These are phyloP conservation scores for Antedon bifida DNA, from an alignment of 35 echinoderm and acorn worm genomes.

Conservation along the genomic window DNA sequence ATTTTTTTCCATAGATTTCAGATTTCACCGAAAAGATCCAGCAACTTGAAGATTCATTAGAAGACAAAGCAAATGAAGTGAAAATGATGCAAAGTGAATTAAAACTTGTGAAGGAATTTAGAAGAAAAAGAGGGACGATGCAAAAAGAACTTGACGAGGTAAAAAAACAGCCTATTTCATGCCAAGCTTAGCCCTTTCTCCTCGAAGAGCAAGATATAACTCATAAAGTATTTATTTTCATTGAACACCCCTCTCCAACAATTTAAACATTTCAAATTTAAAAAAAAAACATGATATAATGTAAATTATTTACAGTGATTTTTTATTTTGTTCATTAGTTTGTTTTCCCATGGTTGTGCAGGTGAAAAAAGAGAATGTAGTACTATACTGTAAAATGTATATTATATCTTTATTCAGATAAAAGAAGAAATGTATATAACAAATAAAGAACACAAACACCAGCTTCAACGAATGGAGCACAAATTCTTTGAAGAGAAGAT, in stretches of 20 bases:
- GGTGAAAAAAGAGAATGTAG: no score
- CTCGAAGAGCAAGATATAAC: no score
- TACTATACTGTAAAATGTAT: no score
- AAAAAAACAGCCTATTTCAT: no score
- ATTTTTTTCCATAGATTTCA: slow-evolving; percentile 34
- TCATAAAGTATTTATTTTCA: not conserved
- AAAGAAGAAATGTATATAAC: slow-evolving; percentile 99
- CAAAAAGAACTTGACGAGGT: slow-evolving; percentile 95
- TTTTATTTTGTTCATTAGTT: no score
- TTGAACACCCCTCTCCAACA: not conserved
- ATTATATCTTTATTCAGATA: slow-evolving; percentile 32
- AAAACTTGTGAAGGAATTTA: slow-evolving; percentile 85
- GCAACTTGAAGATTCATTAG: slow-evolving; percentile 58
- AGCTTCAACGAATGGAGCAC: slow-evolving; percentile 94
- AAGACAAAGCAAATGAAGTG: slow-evolving; percentile 86
- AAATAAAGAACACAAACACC: slow-evolving; percentile 81
- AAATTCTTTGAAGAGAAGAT: slow-evolving; percentile 99
- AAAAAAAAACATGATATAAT: no score
- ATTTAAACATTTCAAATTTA: no score
- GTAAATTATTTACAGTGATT: no score
- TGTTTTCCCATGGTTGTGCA: no score
- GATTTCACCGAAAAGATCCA: slow-evolving; percentile 78
- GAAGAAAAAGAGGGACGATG: slow-evolving; percentile 89
- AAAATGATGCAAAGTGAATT: slow-evolving; percentile 99
- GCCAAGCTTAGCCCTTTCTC: no score